These are phyloP conservation scores for Sesia bembeciformis DNA, from an alignment of 2,888 invertebrate species.

Conservation along the genomic window DNA sequence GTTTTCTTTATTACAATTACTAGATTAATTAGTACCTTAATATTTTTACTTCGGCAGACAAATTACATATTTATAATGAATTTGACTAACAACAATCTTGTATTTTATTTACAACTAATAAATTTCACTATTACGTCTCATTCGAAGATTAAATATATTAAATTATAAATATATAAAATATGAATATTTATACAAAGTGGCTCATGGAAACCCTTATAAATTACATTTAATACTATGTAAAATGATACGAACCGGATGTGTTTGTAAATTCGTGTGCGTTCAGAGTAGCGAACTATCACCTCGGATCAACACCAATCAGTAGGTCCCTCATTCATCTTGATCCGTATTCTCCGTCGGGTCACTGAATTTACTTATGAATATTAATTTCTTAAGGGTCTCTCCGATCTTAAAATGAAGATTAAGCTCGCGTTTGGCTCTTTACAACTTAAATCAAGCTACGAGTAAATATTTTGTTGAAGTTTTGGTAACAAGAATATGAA, in stretches of 20 bases:
- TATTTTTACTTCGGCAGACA: too few species aligned
- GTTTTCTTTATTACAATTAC: too few species aligned
- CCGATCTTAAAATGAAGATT: neutral
- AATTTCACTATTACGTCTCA: slow-evolving; percentile 51
- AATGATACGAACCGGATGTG: too few species aligned
- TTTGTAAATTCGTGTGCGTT: neutral
- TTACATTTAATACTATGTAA: too few species aligned
- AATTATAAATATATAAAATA: neutral
- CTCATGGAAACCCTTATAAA: neutral
- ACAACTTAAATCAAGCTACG: neutral
- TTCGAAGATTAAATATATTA: slow-evolving; percentile 15
- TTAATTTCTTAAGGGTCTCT: slow-evolving; percentile 8
- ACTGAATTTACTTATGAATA: slow-evolving; percentile 12
- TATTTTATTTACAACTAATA: slow-evolving; percentile 13
- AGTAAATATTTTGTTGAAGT: neutral
- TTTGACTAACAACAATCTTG: neutral
- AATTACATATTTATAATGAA: too few species aligned
- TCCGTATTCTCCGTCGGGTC: slow-evolving; percentile 10
- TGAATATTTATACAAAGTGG: neutral
- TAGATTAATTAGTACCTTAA: too few species aligned
- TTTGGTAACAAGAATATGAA: neutral
- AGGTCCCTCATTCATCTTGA: slow-evolving; percentile 1
- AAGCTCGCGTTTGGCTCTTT: neutral
- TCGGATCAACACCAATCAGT: neutral
- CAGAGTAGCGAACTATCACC: neutral